These are phyloP conservation scores for Mallotus villosus DNA, from an alignment of 2,797 vertebrate genomes.

Conservation along the genomic window DNA sequence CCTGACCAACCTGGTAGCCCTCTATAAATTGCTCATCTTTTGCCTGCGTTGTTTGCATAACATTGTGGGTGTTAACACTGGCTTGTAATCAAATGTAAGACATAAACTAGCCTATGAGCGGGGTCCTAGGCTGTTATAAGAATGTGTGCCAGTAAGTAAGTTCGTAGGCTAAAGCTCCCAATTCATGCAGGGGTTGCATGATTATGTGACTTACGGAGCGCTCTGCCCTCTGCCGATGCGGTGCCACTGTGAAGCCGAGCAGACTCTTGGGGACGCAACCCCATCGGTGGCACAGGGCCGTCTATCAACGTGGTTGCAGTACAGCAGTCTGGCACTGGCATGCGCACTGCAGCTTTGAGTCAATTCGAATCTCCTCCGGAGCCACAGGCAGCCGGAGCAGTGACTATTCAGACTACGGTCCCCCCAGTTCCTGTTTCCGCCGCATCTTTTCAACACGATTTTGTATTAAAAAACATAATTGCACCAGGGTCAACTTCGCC, in stretches of 20 bases:
- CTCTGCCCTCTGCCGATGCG: neutral
- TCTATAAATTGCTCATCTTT: constrained; percentile 2
- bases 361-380: constrained; percentile 24
- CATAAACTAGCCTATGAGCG: neutral
- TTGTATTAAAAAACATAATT: constrained; percentile 20
- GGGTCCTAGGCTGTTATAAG: too few relatives aligned
- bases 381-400: constrained; percentile 27
- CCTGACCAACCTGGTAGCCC: neutral
- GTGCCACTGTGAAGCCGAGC: neutral
- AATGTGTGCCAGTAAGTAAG: too few relatives aligned
- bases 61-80: neutral
- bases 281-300: neutral
- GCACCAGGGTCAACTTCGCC: constrained; percentile 7
- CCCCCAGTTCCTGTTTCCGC: constrained; percentile 42
- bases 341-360: constrained; percentile 37
- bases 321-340: constrained; percentile 30
- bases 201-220: neutral
- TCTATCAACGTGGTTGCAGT: constrained; percentile 23
- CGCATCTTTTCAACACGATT: constrained; percentile 24
- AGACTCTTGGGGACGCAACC: constrained; percentile 13
- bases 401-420: constrained; percentile 21
- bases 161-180: too few relatives aligned
- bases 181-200: neutral
- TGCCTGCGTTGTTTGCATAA: neutral
- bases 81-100: neutral